Evolutionary conservation across 2,113 vertebrate genomes (phyloP), one percentile per base, ranked within the genome.

Genomic region (Polyodon spathula): DNA sequence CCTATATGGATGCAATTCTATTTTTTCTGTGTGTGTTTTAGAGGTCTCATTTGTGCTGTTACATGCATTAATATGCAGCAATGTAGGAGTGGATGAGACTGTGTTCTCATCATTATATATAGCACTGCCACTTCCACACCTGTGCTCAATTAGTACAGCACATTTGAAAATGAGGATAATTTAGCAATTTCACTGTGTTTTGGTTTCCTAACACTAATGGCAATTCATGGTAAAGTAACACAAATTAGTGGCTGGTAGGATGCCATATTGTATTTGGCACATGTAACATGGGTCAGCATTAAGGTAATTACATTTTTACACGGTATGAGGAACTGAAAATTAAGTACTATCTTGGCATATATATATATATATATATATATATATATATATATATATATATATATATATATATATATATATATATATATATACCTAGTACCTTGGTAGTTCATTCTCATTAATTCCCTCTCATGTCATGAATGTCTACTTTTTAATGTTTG

Each of bases 81-180:
- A 53, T 40, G 48, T 53, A 40, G 48, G 37, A 14, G 46, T 51
- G 37, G 39, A 51, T 51, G 14, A 40, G 48, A n/a, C 50, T 61
- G 53, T 53, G 52, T 61, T 53, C 17, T 61, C 50, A 61, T 53
- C 41, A 53, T 53, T 53, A 61, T 38, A 61, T 42, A 61, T 53
- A 14, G 38, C 16, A 12, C 59, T 61, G 59, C 53, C 50, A 54
- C 17, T 51, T 17, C 37, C 39, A 53, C 62, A 53, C 54, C 56
- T 64, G 54, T 41, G 10, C 8, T 53, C 43, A 64, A 58, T 63
- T 63, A 63, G 55, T 37, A 8, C 16, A 52, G 39, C 16, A 40
- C 12, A 40, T 58, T 64, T 53, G 43, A 40, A 53, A n/a, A 58
- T 64, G 12, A 52, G 40, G 37, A 17, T 38, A 41, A 58, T 51